These are phyloP conservation scores for Phortica variegata DNA, from an alignment of 1,140 invertebrate species.

Conservation along the genomic window DNA sequence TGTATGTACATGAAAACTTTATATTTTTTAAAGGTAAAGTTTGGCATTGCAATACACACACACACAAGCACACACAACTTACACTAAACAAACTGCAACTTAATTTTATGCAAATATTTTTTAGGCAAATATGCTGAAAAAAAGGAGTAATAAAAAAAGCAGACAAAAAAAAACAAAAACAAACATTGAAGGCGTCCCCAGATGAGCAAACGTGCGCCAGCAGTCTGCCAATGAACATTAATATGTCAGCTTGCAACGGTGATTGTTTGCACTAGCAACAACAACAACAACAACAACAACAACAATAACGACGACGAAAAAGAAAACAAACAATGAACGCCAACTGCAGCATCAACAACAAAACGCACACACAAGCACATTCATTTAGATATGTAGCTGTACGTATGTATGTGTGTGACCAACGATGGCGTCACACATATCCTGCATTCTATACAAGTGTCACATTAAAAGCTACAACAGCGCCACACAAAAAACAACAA, in stretches of 20 bases:
- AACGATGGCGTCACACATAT: not conserved
- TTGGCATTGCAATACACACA: too few relatives aligned
- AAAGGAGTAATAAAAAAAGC: too few relatives aligned
- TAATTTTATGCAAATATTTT: conserved; percentile 7
- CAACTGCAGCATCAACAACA: too few relatives aligned
- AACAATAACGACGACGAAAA: not conserved
- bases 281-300: not conserved
- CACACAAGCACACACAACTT: too few relatives aligned
- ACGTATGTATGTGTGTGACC: not conserved
- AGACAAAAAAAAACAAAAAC: too few relatives aligned
- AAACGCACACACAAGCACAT: too few relatives aligned
- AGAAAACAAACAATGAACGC: too few relatives aligned
- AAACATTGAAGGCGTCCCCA: too few relatives aligned
- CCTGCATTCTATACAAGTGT: not conserved
- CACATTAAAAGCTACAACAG: not conserved
- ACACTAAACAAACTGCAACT: too few relatives aligned
- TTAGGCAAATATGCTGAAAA: not conserved
- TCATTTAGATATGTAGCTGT: not conserved
- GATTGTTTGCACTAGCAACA: conserved; percentile 2
- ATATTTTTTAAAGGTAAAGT: too few relatives aligned
- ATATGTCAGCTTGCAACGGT: not conserved
- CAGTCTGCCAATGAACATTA: not conserved
- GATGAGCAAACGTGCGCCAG: not conserved
- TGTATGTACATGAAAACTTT: too few relatives aligned
- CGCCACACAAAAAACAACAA: not conserved